phyloP scores from a whole-genome alignment of 1,140 invertebrate species.

The Macrostomum lignano region DNA sequence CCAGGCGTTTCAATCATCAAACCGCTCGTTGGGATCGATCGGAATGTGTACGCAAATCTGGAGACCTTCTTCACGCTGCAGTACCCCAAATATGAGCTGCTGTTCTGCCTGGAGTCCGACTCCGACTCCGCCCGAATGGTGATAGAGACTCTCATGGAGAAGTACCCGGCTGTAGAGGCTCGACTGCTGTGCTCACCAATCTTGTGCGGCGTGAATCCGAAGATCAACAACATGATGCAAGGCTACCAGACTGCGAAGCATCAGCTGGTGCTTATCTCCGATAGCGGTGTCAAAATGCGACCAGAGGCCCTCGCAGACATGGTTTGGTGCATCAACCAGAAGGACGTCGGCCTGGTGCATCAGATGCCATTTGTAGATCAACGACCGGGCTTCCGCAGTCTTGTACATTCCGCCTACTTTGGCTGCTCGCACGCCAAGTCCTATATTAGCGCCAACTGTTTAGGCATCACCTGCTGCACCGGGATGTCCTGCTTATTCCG shows the following conservation, averaged over 20 bases:
- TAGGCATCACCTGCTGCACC: conserved; percentile 78
- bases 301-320: conserved; percentile 39
- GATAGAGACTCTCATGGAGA: conserved; percentile 52
- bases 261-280: conserved; percentile 67
- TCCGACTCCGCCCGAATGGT: conserved; percentile 61
- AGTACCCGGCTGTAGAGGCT: conserved; percentile 60
- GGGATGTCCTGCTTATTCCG: conserved; percentile 87
- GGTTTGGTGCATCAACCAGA: conserved; percentile 52
- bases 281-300: conserved; percentile 3
- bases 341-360: conserved; percentile 75
- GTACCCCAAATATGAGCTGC: conserved; percentile 68
- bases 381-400: no score
- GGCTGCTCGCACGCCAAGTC: conserved; percentile 81
- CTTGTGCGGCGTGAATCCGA: conserved; percentile 42
- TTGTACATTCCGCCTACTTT: conserved; percentile 90
- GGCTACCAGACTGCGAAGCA: conserved; percentile 64
- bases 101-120: conserved; percentile 81
- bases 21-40: conserved; percentile 72
- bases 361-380: conserved; percentile 93
- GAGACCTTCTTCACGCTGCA: conserved; percentile 84
- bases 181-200: conserved; percentile 45
- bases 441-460: conserved; percentile 34
- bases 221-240: conserved; percentile 95
- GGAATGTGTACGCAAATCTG: conserved; percentile 65
- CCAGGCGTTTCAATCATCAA: conserved; percentile 82